Evolutionary conservation across 2,797 vertebrate genomes (phyloP).

Genomic region (Ctenochaetus hawaiiensis): DNA sequence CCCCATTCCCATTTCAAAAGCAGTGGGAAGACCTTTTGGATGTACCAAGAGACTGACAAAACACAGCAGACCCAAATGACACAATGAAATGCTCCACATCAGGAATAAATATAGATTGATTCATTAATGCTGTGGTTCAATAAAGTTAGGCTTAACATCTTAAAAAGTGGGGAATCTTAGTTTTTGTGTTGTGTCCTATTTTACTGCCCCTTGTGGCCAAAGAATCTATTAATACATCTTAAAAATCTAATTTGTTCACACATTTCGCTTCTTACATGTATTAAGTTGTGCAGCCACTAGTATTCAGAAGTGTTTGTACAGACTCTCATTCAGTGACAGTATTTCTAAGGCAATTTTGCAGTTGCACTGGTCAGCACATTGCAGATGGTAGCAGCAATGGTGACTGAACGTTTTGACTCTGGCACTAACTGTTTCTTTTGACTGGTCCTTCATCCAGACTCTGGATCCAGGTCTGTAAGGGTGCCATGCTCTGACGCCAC

Average conservation of each 20-base stretch:
- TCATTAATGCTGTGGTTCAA: background rate
- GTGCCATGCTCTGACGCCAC: background rate
- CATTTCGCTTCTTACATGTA: no score
- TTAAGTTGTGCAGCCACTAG: background rate
- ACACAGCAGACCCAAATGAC: constrained; percentile 1
- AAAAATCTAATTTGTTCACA: background rate
- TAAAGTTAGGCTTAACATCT: background rate
- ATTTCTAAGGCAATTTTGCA: background rate
- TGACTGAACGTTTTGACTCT: background rate
- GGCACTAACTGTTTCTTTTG: constrained; percentile 7
- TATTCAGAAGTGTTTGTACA: no score
- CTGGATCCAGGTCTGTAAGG: background rate
- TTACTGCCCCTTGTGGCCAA: background rate
- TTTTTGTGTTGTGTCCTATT: background rate
- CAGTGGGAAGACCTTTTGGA: constrained; percentile 3
- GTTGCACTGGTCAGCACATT: background rate
- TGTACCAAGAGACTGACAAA: constrained; percentile 24
- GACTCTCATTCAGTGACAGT: background rate
- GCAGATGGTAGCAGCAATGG: background rate
- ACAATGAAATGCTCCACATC: background rate
- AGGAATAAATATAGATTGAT: background rate
- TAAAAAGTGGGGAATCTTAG: background rate
- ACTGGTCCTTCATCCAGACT: constrained; percentile 3
- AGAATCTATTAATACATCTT: background rate
- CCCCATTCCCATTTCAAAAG: constrained; percentile 50